These are phyloP conservation scores for Drosophila seclusa DNA, from an alignment of 2,888 invertebrate genomes.

Conservation along the genomic window DNA sequence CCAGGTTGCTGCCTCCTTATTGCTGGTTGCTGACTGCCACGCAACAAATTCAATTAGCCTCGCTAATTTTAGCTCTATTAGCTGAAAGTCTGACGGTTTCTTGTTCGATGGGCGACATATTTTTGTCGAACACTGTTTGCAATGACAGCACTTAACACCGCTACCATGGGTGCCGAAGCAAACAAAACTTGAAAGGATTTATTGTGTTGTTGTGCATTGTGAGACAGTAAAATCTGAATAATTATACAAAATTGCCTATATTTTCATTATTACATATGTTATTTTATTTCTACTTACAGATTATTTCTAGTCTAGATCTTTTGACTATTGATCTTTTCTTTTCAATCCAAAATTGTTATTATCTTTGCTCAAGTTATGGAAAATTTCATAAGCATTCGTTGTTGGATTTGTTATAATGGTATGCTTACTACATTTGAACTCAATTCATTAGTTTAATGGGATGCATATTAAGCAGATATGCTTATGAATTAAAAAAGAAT, in stretches of 20 bases:
- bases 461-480: background rate
- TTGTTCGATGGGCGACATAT: conserved; percentile 30
- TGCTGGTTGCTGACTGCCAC: conserved; percentile 44
- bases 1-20: conserved; percentile 7
- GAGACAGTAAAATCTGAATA: background rate
- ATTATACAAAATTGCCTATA: background rate
- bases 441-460: background rate
- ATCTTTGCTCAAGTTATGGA: background rate
- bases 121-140: conserved; percentile 38
- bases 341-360: background rate
- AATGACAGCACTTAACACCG: conserved; percentile 47
- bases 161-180: background rate
- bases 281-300: background rate
- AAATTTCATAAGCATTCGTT: background rate
- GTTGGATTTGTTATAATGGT: no score
- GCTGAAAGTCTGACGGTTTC: conserved; percentile 53
- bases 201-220: background rate
- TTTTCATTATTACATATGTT: background rate
- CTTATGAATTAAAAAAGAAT: background rate
- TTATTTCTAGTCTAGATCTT: background rate
- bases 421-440: background rate
- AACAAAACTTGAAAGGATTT: background rate
- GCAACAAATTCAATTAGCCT: conserved; percentile 67
- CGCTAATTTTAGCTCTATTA: conserved; percentile 72
- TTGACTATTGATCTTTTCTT: background rate